Base-by-base conservation (phyloP, 2,888 invertebrate genomes). In the Drosophila sordidapex region DNA sequence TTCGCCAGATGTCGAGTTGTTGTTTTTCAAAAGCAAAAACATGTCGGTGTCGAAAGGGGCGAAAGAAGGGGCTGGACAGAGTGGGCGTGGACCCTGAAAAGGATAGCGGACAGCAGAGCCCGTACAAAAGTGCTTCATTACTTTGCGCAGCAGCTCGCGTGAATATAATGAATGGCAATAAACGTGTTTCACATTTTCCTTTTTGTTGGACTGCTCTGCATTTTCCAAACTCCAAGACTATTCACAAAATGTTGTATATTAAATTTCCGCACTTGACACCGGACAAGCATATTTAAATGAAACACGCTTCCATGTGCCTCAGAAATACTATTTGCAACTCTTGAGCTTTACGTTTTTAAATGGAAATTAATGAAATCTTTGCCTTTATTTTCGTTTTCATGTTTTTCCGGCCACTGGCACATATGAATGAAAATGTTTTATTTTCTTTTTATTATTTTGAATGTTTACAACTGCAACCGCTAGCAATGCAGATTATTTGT, bases 141-240 rank as follows among this genome's bases (percentile, higher is more conserved):
- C 89, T 87, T 90, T 87, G 87, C 89, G 90, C 89, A 90, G 75
- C 87, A 90, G 90, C 90, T 90, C 87, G 87, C 87, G 80, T 87
- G 89, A 90, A 89, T 90, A 90, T 87, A 87, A 87, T 87, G 87
- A 87, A 87, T 89, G 87, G 89, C 87, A 80, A 87, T 90, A 87
- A 87, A 90, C 87, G 87, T 90, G 87, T 87, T 87, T 90, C 89
- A 83, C 84, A 89, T 90, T 90, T 87, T 89, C 70, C 73, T 73
- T 80, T 72, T 27, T 43, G 43, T 29, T 25, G 48, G 59, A 51
- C 56, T 49, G 49, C 31, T 58, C 60, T 38, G 31, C 49, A 58
- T 57, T 77, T 80, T 58, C 21, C 10, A 33, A 31, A 31, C 53
- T 71, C 58, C 35, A 59, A 49, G 27, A 59, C 63, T 63, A 48